phyloP scores from a whole-genome alignment of 2,888 invertebrate species.

The Pantelozetes paolii region DNA sequence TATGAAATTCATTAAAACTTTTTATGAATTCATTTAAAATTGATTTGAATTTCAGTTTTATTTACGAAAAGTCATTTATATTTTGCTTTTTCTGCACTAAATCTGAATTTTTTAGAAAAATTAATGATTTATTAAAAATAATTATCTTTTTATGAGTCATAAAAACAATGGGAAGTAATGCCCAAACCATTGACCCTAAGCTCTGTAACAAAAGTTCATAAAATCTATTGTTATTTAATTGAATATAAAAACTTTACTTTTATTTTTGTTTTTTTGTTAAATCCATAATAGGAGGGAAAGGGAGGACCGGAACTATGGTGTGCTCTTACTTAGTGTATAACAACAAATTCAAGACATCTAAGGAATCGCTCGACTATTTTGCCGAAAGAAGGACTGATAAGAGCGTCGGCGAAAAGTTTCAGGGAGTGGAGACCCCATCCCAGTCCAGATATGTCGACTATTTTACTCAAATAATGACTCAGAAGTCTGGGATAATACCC shows the following conservation, averaged over 20 bases:
- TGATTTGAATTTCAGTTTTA: too few relatives aligned
- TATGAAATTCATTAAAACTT: neutral
- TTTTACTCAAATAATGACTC: conserved; percentile 54
- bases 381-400: conserved; percentile 56
- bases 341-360: conserved; percentile 55
- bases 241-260: conserved; percentile 1
- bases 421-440: conserved; percentile 58
- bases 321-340: conserved; percentile 56
- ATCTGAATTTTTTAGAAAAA: too few relatives aligned
- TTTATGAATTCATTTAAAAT: neutral
- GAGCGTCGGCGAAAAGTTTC: conserved; percentile 55
- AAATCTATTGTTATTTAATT: conserved; percentile 14
- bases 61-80: too few relatives aligned
- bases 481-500: conserved; percentile 52
- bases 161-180: neutral
- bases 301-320: conserved; percentile 57
- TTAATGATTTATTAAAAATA: too few relatives aligned
- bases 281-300: conserved; percentile 55
- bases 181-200: neutral
- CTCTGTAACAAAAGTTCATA: neutral
- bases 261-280: too few relatives aligned
- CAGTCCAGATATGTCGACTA: conserved; percentile 58
- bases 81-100: too few relatives aligned
- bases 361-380: conserved; percentile 55
- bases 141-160: too few relatives aligned